Conservation (phyloP, 1,140 invertebrate genomes). For the Proctacanthus coquilletti region DNA sequence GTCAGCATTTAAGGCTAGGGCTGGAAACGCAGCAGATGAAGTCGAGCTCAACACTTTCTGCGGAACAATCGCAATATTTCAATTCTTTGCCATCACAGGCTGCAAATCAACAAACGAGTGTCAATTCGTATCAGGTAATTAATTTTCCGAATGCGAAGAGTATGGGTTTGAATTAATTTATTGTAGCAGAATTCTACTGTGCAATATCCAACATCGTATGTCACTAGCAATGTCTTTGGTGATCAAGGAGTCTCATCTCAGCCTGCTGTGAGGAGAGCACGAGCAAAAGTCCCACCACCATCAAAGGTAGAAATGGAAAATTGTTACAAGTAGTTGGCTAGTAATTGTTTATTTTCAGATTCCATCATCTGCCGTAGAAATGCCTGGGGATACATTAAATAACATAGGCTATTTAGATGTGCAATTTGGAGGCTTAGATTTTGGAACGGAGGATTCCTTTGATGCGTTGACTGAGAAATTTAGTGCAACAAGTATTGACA, state of each 20-base stretch:
- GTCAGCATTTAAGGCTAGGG: not conserved
- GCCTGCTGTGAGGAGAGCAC: conserved; percentile 46
- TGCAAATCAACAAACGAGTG: conserved; percentile 9
- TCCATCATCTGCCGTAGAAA: conserved; percentile 84
- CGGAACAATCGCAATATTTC: conserved; percentile 32
- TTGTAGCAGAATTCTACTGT: conserved; percentile 3
- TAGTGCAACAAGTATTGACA: conserved; percentile 20
- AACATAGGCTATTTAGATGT: conserved; percentile 72
- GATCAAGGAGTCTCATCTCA: conserved; percentile 23
- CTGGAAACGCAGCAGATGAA: conserved; percentile 16
- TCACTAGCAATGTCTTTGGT: conserved; percentile 18
- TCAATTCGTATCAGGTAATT: conserved; percentile 4
- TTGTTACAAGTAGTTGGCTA: conserved; percentile 29
- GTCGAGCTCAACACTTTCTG: conserved; percentile 24
- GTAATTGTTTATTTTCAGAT: conserved; percentile 41
- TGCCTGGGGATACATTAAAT: conserved; percentile 71
- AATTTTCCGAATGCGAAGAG: no score
- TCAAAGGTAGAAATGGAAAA: conserved; percentile 63
- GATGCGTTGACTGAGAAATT: conserved; percentile 36
- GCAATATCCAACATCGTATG: conserved; percentile 20
- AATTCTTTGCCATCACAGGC: conserved; percentile 22
- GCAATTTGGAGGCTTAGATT: conserved; percentile 84
- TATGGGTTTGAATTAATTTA: not conserved
- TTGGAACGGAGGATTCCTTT: conserved; percentile 45
- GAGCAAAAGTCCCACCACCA: conserved; percentile 73